Conservation (phyloP, 2,888 invertebrate species). For the Hypena proboscidalis region DNA sequence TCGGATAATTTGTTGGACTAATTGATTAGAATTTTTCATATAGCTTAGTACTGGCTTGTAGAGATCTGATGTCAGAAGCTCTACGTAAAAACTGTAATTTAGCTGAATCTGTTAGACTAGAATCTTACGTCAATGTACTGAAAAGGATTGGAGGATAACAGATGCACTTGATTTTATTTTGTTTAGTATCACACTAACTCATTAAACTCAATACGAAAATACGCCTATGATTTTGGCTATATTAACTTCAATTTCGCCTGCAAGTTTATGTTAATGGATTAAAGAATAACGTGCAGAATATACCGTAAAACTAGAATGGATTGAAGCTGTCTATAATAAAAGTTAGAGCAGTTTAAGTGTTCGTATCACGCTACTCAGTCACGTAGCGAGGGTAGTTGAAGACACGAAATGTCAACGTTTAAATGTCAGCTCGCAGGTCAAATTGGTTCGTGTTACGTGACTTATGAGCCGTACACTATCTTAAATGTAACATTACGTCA, state of each 20-base stretch:
- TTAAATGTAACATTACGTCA: slow-evolving; percentile 16
- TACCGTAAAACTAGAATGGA: slow-evolving; percentile 31
- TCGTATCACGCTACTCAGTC: slow-evolving; percentile 50
- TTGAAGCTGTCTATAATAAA: slow-evolving; percentile 45
- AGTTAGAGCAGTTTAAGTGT: slow-evolving; percentile 51
- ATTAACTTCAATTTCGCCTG: background rate
- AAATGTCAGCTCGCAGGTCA: slow-evolving; percentile 51
- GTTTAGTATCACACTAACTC: no score
- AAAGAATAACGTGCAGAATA: slow-evolving; percentile 12
- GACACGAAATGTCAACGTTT: slow-evolving; percentile 59
- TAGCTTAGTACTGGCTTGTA: no score
- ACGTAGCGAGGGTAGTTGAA: slow-evolving; percentile 27
- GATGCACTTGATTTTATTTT: no score
- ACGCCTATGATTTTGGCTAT: background rate
- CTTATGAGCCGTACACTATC: slow-evolving; percentile 17
- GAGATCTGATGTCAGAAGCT: no score
- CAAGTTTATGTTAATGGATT: slow-evolving; percentile 3
- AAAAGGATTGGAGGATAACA: no score
- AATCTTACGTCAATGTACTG: no score
- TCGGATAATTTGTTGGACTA: no score
- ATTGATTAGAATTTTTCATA: no score
- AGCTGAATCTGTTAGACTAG: no score
- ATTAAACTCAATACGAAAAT: no score
- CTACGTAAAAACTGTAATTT: no score
- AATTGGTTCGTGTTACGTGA: slow-evolving; percentile 26